These are phyloP conservation scores for Scaptodrosophila lebanonensis DNA, from an alignment of 1,140 invertebrate genomes.

Conservation along the genomic window DNA sequence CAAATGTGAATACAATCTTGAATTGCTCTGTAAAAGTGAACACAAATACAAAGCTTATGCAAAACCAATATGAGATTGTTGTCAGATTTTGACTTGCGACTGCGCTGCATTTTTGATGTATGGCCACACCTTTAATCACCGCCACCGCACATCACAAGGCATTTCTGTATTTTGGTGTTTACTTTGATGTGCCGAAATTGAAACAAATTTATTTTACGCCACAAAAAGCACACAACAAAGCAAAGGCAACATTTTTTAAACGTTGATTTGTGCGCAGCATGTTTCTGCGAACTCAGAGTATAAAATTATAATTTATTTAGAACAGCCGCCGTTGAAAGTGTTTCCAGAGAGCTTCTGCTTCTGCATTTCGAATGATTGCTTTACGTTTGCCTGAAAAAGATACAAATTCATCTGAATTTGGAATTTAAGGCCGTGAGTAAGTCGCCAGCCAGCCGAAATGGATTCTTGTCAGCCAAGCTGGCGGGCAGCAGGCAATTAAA, in stretches of 20 bases:
- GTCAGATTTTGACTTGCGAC: slow-evolving; percentile 37
- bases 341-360: slow-evolving; percentile 61
- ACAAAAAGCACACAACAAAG: slow-evolving; percentile 17
- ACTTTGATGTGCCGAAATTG: slow-evolving; percentile 67
- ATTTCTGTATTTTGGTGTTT: slow-evolving; percentile 2
- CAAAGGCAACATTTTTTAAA: slow-evolving; percentile 40
- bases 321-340: slow-evolving; percentile 40
- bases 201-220: slow-evolving; percentile 53
- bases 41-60: too few species aligned
- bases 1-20: too few species aligned
- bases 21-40: slow-evolving; percentile 15
- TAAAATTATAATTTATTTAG: slow-evolving; percentile 73
- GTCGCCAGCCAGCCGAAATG: too few species aligned
- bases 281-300: slow-evolving; percentile 60
- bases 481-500: slow-evolving; percentile 52
- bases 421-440: slow-evolving; percentile 59
- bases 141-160: too few species aligned
- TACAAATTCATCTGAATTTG: slow-evolving; percentile 66
- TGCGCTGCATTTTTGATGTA: slow-evolving; percentile 68
- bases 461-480: slow-evolving; percentile 4
- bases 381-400: slow-evolving; percentile 21
- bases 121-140: slow-evolving; percentile 70
- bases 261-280: slow-evolving; percentile 68
- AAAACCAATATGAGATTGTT: too few species aligned
- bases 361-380: slow-evolving; percentile 28